Evolutionary conservation across 2,888 invertebrate genomes (phyloP), one percentile per base, ranked within the genome.

Genomic region (Pemphredon lugubris): DNA sequence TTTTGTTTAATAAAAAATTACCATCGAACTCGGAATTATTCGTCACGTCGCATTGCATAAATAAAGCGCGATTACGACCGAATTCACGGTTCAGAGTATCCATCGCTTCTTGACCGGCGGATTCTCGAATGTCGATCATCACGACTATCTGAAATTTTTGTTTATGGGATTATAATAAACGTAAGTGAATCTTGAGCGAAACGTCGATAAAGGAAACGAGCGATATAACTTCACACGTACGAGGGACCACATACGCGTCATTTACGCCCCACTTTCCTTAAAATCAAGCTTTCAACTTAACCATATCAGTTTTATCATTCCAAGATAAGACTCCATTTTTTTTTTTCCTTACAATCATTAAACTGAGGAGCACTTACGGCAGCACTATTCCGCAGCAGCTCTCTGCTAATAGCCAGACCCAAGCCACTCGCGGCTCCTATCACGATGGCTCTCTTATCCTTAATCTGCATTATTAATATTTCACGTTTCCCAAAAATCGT

Each of bases 401-500:
- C 88, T 20, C 79, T 84, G 65, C 83, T 77, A 21, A 87, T 86
- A 11, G 82, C 82, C 14, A 87, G 26, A 9, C 88, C 88, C 20
- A 87, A 61, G 32, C 75, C 83, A 48, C 83, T 83, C 6, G 87
- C 84, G 9, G 82, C 86, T 13, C 89, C 89, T 3, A 86, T 87
- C 5, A 89, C 77, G 26, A 89, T 77, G 1, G 82, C 88, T 48
- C 80, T 84, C 74, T 89, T 89, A 32, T 89, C 88, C 59, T 87
- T 89, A 47, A 89, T 86, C 65, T 88, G 88, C 89, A 89, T 89
- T 2, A 54, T 63, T 30, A 0, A 5, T 45, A 4, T 5, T 9
- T 16, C n/a, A 39, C 20, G 2, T 16, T 5, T 32, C 14, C 7
- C 16, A 2, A 16, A 7, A 37, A 30, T 30, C 2, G 9, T 11